A percentile compares a stretch with the other conserved stretches of the same genome.
Conservation (phyloP, 1,140 invertebrate genomes). For the Halictus rubicundus region DNA sequence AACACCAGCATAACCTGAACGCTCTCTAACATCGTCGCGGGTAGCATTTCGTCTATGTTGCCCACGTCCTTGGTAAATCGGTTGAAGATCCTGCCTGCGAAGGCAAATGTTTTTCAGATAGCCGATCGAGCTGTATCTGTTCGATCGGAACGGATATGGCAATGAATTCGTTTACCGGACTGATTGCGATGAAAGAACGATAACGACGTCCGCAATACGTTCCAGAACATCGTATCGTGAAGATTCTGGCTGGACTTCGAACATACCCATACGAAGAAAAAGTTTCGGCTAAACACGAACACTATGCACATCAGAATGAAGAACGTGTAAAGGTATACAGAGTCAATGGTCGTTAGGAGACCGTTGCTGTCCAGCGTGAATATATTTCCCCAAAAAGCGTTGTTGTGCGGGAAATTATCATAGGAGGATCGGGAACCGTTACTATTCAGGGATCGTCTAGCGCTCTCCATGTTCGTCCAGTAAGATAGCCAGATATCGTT, state of each 20-base stretch:
- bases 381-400: slow-evolving; percentile 44
- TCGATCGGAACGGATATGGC: too few species aligned
- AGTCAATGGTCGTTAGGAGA: slow-evolving; percentile 52
- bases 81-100: slow-evolving; percentile 86
- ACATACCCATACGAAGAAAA: slow-evolving; percentile 89
- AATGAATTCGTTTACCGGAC: slow-evolving; percentile 79
- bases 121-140: too few species aligned
- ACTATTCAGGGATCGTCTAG: slow-evolving; percentile 48
- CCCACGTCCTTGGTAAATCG: slow-evolving; percentile 91
- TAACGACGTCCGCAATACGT: slow-evolving; percentile 89
- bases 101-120: not conserved
- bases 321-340: slow-evolving; percentile 77
- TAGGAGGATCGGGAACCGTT: not conserved
- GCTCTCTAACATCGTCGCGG: slow-evolving; percentile 85
- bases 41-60: slow-evolving; percentile 90
- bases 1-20: slow-evolving; percentile 79
- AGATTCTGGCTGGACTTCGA: slow-evolving; percentile 90
- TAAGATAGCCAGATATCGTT: slow-evolving; percentile 91
- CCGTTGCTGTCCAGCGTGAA: slow-evolving; percentile 64
- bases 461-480: slow-evolving; percentile 83
- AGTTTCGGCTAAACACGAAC: slow-evolving; percentile 82
- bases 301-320: slow-evolving; percentile 74
- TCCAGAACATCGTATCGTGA: slow-evolving; percentile 92
- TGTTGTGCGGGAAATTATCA: slow-evolving; percentile 19
- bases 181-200: slow-evolving; percentile 93